Percentiles rank a stretch among this genome's conserved stretches.
These are phyloP conservation scores for Spodoptera picta DNA, from an alignment of 2,888 invertebrate genomes.

Conservation along the genomic window DNA sequence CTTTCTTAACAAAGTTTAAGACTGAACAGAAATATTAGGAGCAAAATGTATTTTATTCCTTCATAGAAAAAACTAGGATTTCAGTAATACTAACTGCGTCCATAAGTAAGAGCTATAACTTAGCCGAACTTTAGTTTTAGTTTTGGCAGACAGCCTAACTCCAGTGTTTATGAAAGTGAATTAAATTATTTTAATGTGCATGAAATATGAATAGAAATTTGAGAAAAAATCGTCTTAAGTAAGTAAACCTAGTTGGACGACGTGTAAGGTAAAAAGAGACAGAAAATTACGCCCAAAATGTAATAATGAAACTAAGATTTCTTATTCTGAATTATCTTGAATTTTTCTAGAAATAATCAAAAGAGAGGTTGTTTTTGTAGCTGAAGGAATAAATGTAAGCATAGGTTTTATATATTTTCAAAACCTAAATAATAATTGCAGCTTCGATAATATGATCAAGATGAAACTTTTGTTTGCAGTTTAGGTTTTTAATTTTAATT, in stretches of 20 bases:
- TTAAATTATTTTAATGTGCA: constrained; percentile 17
- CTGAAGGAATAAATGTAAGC: no score
- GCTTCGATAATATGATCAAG: no score
- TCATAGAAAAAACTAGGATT: constrained; percentile 7
- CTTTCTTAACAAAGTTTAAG: constrained; percentile 6
- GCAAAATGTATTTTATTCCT: no score
- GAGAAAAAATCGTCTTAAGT: constrained; percentile 12
- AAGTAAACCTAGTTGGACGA: not conserved
- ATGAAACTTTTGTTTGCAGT: no score
- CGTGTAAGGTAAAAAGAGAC: not conserved
- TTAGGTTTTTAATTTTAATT: no score
- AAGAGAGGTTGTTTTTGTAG: no score
- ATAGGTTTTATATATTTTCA: no score
- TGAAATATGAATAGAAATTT: constrained; percentile 18
- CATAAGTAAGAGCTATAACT: constrained; percentile 16
- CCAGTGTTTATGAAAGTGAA: constrained; percentile 19
- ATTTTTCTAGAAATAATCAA: no score
- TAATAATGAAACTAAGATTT: no score
- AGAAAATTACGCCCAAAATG: no score
- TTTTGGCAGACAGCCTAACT: constrained; percentile 29
- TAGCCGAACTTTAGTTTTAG: constrained; percentile 17
- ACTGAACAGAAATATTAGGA: constrained; percentile 11
- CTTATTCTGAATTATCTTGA: no score
- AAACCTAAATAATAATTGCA: no score
- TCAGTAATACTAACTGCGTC: constrained; percentile 1